Base-by-base conservation (phyloP, 2,888 invertebrate species). In the Pammene fasciana region DNA sequence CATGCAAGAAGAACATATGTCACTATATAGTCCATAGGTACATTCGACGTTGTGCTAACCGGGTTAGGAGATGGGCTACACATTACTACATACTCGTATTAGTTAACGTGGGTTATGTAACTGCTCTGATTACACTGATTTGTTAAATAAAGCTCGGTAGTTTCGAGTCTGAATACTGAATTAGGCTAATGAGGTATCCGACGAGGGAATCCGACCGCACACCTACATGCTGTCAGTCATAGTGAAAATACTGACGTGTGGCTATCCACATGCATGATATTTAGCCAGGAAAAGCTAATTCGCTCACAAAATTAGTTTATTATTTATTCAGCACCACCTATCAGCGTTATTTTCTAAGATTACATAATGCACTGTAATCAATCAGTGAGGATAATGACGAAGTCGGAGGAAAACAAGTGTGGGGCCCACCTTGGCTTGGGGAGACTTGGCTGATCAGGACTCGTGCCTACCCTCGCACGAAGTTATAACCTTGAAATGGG, bases 61-160 rank as follows among this genome's bases (percentile, higher is more conserved):
- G 34, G 36, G 26, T 9, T 16, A 16, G 16, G 38, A 50, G 8
- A 38, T 41, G 18, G 59, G 52, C 54, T 46, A 70, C 60, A 60
- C 60, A 70, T 70, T 59, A 70, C 65, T 55, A 50, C 41, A 26
- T 26, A n/a, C n/a, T n/a, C n/a, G n/a, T n/a, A n/a, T n/a, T n/a
- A 26, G 26, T 26, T 26, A 26, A 36, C 16, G 13, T 13, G 18
- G 61, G 45, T 54, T 65, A 59, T 65, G 68, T 68, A 68, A 65
- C 68, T 45, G 52, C 59, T 46, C 45, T 65, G 59, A 65, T 70
- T 70, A 60, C 46, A 55, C 55, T 70, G 70, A 70, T 70, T 70
- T 65, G 70, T 65, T 59, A 65, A 55, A 48, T 65, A 54, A 59
- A 70, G 59, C 70, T 36, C 52, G 60, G 10, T 43, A 43, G 13